Base-by-base conservation (phyloP, 2,888 invertebrate species). In the Torymus tubicola region DNA sequence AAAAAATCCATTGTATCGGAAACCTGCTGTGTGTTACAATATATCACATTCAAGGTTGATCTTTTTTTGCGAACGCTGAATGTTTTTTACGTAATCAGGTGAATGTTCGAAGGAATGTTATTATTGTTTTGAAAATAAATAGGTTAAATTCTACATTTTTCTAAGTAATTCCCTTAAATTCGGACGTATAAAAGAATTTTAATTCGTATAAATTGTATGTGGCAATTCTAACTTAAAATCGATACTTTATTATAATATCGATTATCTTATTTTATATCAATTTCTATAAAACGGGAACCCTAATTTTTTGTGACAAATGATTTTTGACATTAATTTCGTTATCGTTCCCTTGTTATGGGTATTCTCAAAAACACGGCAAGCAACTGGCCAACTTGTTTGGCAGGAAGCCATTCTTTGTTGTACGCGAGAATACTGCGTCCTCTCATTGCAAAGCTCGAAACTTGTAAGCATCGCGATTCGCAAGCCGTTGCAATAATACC, bases 21-120 rank as follows among this genome's bases (percentile, higher is more conserved):
- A 82, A 76, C 82, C 82, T 63, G 70, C 64, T 50, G 71, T 13
- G 67, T 81, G 82, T 78, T 61, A 80, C 75, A 76, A 50, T 69
- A 52, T 74, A 65, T 55, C 70, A 18, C 57, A 70, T 67, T 71
- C 80, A 80, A 80, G 80, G 80, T 76, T 71, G 65, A 53, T 53
- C 10, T 53, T 72, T 75, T 76, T 61, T 58, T 58, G 55, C 61
- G 8, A 42, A 42, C 69, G 31, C 8, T 57, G 13, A 63, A 57
- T 58, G 57, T 57, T 58, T 16, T 63, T 79, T 73, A 73, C 63
- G 63, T 79, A 73, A 79, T 57, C n/a, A 24, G 73, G 57, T 69
- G 63, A 63, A 68, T 12, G 68, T 5, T 61, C 60, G 72, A 65
- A 67, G 42, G 42, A 42, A 42, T 42, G 5, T 42, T 42, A 42